phyloP scores from a whole-genome alignment of 1,140 invertebrate species.

The Drosophila ogumai region DNA sequence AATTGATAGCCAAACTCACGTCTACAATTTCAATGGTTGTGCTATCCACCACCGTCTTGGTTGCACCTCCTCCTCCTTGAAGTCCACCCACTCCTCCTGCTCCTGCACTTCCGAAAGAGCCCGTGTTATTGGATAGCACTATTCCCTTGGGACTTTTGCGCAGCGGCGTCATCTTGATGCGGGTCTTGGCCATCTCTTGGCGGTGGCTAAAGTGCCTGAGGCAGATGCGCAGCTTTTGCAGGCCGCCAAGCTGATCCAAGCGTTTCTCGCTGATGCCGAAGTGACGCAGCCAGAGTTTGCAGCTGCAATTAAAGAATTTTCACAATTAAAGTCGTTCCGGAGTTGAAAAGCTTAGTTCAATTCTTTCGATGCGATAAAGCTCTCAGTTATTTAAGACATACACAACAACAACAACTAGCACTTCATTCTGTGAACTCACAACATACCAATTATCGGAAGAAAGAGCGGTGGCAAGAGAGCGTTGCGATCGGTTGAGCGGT shows the following conservation, averaged over 20 bases:
- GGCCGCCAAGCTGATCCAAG: conserved; percentile 64
- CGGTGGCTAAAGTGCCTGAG: conserved; percentile 61
- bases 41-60: conserved; percentile 54
- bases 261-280: conserved; percentile 59
- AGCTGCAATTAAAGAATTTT: conserved; percentile 54
- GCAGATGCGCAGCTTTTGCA: conserved; percentile 75
- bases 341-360: conserved; percentile 8
- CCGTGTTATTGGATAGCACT: conserved; percentile 7
- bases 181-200: conserved; percentile 78
- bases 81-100: background rate
- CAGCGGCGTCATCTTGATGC: conserved; percentile 80
- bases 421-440: conserved; percentile 1
- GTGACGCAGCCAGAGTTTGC: conserved; percentile 67
- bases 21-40: conserved; percentile 63
- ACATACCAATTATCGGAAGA: conserved; percentile 27
- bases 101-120: background rate
- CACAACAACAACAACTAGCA: background rate
- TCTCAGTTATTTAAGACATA: background rate
- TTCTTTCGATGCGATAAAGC: conserved; percentile 9
- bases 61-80: conserved; percentile 12
- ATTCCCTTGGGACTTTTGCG: conserved; percentile 63
- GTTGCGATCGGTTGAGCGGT: conserved; percentile 70
- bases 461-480: conserved; percentile 21
- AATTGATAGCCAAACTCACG: conserved; percentile 41
- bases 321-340: background rate